Evolutionary conservation across 2,113 vertebrate species (phyloP), one percentile per base, ranked within the genome.

Genomic region (Zosterops pallidus): DNA sequence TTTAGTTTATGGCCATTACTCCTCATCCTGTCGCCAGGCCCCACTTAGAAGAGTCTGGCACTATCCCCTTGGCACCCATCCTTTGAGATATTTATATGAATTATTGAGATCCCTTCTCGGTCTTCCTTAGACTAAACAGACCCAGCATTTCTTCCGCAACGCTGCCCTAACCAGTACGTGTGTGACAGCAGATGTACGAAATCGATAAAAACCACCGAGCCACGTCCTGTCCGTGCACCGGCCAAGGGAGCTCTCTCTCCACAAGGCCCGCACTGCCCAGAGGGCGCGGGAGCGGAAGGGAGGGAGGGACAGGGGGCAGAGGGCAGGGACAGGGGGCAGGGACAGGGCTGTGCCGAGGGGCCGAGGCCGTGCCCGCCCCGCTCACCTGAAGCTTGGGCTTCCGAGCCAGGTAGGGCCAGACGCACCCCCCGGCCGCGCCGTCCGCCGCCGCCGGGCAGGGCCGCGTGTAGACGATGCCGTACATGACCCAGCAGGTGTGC

Each of bases 401-500:
- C 12, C 88, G 98, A 17, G 98, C 98, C 88, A 99, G 94, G 96
- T 99, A 99, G 3, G 99, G 98, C 60, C 97, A 98, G 89, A 99
- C 98, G 77, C 99, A 99, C 78, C 96, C 98, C 25, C 95, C 97
- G 80, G 89, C 53, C 23, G 72, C 71, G 16, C 65, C 77, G 33
- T n/a, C 65, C 67, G 65, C 65, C 98, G 97, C 84, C 33, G 96
- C 96, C 23, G 98, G 97, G 88, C 99, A 99, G 35, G 99, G 99
- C 93, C 99, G 98, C 22, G 99, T 99, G 97, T 99, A 99, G 68
- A 99, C 98, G 26, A 99, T 99, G 68, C 99, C 99, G 57, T 98
- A 99, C 99, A 99, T 99, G 72, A 99, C 99, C 99, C 99, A 99
- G 97, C 99, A 99, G 88, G 99, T 99, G 97, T 99, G 99, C 85